Percentiles rank a stretch among this genome's conserved stretches.
phyloP scores from a whole-genome alignment of 2,797 vertebrate genomes.

The Schizothorax lantsangensis region DNA sequence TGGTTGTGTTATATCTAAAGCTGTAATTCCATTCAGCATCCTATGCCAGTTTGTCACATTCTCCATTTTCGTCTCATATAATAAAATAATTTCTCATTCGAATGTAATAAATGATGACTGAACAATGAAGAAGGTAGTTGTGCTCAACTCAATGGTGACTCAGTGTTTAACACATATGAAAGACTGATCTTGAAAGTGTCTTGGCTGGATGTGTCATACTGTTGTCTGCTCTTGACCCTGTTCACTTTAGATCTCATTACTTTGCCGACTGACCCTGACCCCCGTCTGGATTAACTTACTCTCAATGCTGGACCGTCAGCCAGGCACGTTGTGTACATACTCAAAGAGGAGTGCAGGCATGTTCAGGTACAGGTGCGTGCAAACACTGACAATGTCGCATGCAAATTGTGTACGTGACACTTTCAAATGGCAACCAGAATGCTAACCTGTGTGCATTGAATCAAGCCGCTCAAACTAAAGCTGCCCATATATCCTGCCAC shows the following conservation, averaged over 20 bases:
- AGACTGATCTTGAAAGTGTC: background rate
- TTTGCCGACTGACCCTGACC: background rate
- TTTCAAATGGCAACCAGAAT: background rate
- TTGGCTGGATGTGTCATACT: background rate
- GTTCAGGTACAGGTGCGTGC: background rate
- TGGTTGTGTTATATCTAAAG: background rate
- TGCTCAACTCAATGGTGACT: background rate
- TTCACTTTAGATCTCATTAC: slow-evolving; percentile 35
- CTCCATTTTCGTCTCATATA: background rate
- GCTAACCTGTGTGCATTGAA: background rate
- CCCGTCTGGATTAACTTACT: slow-evolving; percentile 12
- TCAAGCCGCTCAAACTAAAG: background rate
- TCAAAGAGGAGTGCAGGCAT: background rate
- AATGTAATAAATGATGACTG: background rate
- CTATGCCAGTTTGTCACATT: background rate
- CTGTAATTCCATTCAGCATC: background rate
- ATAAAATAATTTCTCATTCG: background rate
- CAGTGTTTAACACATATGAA: background rate
- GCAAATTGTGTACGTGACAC: slow-evolving; percentile 11
- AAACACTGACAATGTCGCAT: background rate
- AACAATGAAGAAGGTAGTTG: background rate
- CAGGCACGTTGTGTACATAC: background rate
- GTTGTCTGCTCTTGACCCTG: slow-evolving; percentile 19
- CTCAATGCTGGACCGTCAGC: background rate
- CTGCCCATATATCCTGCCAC: background rate